These are phyloP conservation scores for Aproaerema taeniolella DNA, from an alignment of 2,888 invertebrate species.

Conservation along the genomic window DNA sequence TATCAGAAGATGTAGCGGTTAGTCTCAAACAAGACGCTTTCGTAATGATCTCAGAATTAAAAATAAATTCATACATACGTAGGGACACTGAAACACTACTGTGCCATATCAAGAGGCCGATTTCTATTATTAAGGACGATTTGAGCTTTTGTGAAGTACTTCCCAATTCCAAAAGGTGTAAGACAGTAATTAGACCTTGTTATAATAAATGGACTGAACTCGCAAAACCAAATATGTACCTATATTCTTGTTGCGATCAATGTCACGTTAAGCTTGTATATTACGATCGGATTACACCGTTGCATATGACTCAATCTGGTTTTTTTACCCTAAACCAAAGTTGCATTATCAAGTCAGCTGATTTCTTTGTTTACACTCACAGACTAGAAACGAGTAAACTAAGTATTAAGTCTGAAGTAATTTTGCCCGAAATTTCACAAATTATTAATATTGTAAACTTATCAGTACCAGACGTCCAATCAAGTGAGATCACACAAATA, in stretches of 20 bases:
- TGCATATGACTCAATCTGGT: slow-evolving; percentile 10
- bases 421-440: neutral
- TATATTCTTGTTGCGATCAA: slow-evolving; percentile 13
- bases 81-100: neutral
- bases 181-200: neutral
- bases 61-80: slow-evolving; percentile 11
- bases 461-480: neutral
- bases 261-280: slow-evolving; percentile 12
- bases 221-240: neutral
- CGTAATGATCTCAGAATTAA: slow-evolving; percentile 6
- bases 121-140: slow-evolving; percentile 9
- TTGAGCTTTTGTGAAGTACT: neutral
- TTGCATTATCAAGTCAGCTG: slow-evolving; percentile 11
- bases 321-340: slow-evolving; percentile 9
- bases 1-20: slow-evolving; percentile 17
- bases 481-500: neutral
- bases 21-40: slow-evolving; percentile 15
- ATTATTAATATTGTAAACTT: slow-evolving; percentile 4
- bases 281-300: slow-evolving; percentile 12
- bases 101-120: slow-evolving; percentile 9
- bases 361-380: slow-evolving; percentile 10
- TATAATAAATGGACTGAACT: neutral
- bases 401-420: neutral
- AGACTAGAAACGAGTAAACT: neutral
- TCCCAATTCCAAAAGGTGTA: neutral